Evolutionary conservation across 2,113 vertebrate genomes (phyloP), one percentile per base, ranked within the genome.

Genomic region (Aphelocoma coerulescens): DNA sequence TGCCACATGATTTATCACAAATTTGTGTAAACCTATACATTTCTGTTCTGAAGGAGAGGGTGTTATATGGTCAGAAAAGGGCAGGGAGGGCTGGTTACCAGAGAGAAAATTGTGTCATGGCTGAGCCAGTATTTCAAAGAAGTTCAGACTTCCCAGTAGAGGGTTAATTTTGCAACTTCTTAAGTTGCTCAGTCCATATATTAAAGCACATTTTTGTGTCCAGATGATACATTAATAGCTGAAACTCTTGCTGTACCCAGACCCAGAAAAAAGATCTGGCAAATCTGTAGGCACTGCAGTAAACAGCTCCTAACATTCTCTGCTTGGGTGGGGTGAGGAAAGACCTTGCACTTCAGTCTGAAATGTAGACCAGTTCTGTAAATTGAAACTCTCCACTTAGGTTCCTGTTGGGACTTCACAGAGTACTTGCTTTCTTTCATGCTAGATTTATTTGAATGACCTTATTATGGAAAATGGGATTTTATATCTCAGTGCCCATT

Each of bases 371-470:
- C 35, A 26, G 58, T 77, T 94, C 51, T 72, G 35, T 89, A 91
- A 94, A 93, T 92, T 93, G 84, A 93, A 89, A 58, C 84, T 52
- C 85, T 90, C 61, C 66, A 69, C 78, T 93, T 88, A 74, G 78
- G 61, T 76, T 97, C 84, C 93, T 96, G 43, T 80, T 92, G 96
- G 83, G 91, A 95, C 91, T 96, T 97, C 92, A 94, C 84, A 93
- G 86, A 85, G 54, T 81, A 74, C 58, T 91, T 95, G 44, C 77
- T 95, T 95, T 68, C 83, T 92, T 97, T 97, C 89, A 96, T 93
- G 93, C 90, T 95, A 97, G 68, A 96, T 97, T 96, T 96, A 91
- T 91, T 94, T 95, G 84, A 97, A 84, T 96, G 92, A 93, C 92
- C 93, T 96, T 93, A 94, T 97, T 97, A 90, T 35, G 58, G 88